Percentiles rank a stretch among this genome's conserved stretches.
Conservation (phyloP, 2,888 invertebrate genomes). For the Drosophila fulvimacula region DNA sequence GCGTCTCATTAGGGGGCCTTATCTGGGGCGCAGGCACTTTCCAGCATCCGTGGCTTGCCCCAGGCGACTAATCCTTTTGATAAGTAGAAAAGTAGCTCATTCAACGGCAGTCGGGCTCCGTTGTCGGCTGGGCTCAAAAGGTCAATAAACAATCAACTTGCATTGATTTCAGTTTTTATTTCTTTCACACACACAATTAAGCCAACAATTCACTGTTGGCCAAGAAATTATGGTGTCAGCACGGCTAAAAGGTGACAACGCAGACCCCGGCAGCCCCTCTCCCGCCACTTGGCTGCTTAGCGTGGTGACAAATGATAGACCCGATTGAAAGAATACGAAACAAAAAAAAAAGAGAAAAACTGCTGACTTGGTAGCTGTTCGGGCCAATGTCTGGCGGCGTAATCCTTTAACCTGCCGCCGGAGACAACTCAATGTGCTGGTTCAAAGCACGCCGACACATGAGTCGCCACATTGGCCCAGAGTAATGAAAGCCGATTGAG, state of each 20-base stretch:
- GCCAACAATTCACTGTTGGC: conserved; percentile 71
- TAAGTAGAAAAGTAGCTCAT: conserved; percentile 64
- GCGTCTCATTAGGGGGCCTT: conserved; percentile 64
- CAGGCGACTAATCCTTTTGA: conserved; percentile 57
- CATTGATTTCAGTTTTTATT: conserved; percentile 65
- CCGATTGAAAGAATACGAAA: conserved; percentile 2
- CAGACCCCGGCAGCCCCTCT: neutral
- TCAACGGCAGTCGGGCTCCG: conserved; percentile 62
- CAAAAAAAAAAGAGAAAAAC: conserved; percentile 20
- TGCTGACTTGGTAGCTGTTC: conserved; percentile 64
- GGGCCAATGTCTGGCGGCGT: conserved; percentile 37
- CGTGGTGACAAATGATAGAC: conserved; percentile 71
- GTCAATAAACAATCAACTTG: conserved; percentile 71
- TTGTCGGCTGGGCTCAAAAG: conserved; percentile 69
- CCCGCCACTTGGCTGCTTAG: conserved; percentile 58
- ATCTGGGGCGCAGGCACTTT: conserved; percentile 43
- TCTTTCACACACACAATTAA: conserved; percentile 71
- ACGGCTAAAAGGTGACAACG: conserved; percentile 62
- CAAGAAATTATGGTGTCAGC: conserved; percentile 78
- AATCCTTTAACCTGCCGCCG: conserved; percentile 78
- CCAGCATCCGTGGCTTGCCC: conserved; percentile 7
- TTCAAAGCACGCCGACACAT: conserved; percentile 62
- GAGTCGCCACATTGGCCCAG: conserved; percentile 30
- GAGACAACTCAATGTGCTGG: conserved; percentile 48
- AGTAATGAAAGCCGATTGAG: conserved; percentile 58